A percentile compares a stretch with the other conserved stretches of the same genome.
Conservation (phyloP, 2,888 invertebrate genomes). For the Dicyrtomina minuta region DNA sequence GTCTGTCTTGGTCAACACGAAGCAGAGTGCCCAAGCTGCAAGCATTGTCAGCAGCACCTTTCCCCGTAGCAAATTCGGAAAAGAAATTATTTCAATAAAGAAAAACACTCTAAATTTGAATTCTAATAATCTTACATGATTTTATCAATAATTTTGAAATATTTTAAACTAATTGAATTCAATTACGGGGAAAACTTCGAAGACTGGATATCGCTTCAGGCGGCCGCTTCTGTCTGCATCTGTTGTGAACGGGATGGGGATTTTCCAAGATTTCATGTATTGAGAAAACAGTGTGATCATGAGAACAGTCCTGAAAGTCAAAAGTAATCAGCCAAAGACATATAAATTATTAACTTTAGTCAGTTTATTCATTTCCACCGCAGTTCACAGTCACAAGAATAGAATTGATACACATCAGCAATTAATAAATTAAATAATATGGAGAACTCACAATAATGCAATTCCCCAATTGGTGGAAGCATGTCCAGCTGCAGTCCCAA, state of each 20-base stretch:
- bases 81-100: too few relatives aligned
- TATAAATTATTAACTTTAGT: too few relatives aligned
- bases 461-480: constrained; percentile 85
- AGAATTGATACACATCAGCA: too few relatives aligned
- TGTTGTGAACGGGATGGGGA: constrained; percentile 66
- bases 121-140: too few relatives aligned
- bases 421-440: too few relatives aligned
- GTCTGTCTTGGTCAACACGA: constrained; percentile 67
- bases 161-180: too few relatives aligned
- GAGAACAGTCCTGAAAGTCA: constrained; percentile 66
- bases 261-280: constrained; percentile 67
- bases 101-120: too few relatives aligned
- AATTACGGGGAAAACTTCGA: constrained; percentile 43
- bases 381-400: too few relatives aligned
- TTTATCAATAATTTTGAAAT: too few relatives aligned
- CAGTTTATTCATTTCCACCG: too few relatives aligned
- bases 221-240: constrained; percentile 20
- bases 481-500: constrained; percentile 76
- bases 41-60: constrained; percentile 74
- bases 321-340: too few relatives aligned
- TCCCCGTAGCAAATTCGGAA: too few relatives aligned
- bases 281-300: constrained; percentile 78
- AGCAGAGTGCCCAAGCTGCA: constrained; percentile 75
- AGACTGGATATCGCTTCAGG: constrained; percentile 35
- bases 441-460: constrained; percentile 69